phyloP scores from a whole-genome alignment of 2,797 vertebrate genomes.

The Darevskia mixta region DNA sequence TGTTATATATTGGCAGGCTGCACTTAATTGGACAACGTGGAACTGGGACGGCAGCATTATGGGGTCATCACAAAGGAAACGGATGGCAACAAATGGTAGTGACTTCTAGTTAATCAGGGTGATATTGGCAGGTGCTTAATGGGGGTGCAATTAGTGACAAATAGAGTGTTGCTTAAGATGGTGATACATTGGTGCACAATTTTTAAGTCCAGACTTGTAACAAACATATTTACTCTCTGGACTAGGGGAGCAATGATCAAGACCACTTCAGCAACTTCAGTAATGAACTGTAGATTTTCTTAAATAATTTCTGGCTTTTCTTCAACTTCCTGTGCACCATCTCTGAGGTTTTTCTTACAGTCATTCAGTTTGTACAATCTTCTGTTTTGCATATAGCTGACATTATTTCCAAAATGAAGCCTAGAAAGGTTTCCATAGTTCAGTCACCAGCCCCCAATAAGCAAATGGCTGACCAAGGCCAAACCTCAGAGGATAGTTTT shows the following conservation, averaged over 20 bases:
- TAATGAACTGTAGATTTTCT: background rate
- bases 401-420: background rate
- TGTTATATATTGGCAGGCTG: conserved; percentile 27
- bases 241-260: background rate
- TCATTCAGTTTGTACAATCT: background rate
- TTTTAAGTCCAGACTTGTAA: background rate
- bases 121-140: conserved; percentile 29
- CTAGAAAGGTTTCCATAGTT: background rate
- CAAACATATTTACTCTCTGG: background rate
- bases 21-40: conserved; percentile 19
- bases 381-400: background rate
- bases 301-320: background rate
- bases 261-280: background rate
- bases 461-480: background rate
- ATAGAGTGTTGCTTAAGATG: conserved; percentile 38
- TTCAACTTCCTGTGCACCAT: background rate
- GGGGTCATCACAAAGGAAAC: conserved; percentile 52
- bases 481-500: background rate
- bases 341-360: background rate
- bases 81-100: background rate
- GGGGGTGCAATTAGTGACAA: conserved; percentile 33
- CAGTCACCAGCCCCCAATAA: background rate
- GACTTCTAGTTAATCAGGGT: conserved; percentile 35
- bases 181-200: conserved; percentile 35
- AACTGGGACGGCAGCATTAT: conserved; percentile 40